These are phyloP conservation scores for Trachymyrmex septentrionalis DNA, from an alignment of 1,140 invertebrate genomes.

Conservation along the genomic window DNA sequence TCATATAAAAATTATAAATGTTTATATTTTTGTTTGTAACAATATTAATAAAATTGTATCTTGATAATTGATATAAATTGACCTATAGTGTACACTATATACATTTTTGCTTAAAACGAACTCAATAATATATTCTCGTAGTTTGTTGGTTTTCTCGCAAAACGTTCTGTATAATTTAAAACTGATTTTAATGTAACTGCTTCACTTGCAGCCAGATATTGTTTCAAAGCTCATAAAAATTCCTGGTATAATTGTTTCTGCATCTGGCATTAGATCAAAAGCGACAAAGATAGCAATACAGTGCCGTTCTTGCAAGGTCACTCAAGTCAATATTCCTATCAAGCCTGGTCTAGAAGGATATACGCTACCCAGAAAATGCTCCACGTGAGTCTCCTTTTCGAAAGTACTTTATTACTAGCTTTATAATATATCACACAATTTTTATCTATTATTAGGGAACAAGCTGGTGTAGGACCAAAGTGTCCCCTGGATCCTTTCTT, in stretches of 20 bases:
- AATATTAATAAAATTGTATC: no score
- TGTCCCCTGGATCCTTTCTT: constrained; percentile 99
- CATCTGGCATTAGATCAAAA: constrained; percentile 97
- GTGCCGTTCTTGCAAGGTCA: constrained; percentile 96
- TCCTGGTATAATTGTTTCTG: constrained; percentile 97
- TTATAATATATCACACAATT: neutral
- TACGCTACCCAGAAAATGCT: constrained; percentile 97
- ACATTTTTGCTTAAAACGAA: no score
- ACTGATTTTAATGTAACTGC: constrained; percentile 17
- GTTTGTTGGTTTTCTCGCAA: no score
- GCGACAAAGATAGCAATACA: constrained; percentile 98
- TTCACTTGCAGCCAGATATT: constrained; percentile 93
- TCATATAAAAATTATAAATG: no score
- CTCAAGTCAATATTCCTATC: constrained; percentile 95
- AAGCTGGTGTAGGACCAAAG: constrained; percentile 93
- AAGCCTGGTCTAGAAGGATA: constrained; percentile 99
- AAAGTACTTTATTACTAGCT: constrained; percentile 17
- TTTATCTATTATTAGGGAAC: constrained; percentile 89
- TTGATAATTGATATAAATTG: no score
- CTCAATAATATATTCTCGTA: no score
- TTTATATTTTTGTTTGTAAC: no score
- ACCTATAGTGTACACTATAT: no score
- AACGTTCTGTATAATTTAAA: no score
- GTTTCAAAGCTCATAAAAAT: constrained; percentile 98
- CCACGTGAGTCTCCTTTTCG: constrained; percentile 89